A percentile compares a stretch with the other conserved stretches of the same genome.
phyloP scores from a whole-genome alignment of 2,888 invertebrate species.

The Plebejus melissa region DNA sequence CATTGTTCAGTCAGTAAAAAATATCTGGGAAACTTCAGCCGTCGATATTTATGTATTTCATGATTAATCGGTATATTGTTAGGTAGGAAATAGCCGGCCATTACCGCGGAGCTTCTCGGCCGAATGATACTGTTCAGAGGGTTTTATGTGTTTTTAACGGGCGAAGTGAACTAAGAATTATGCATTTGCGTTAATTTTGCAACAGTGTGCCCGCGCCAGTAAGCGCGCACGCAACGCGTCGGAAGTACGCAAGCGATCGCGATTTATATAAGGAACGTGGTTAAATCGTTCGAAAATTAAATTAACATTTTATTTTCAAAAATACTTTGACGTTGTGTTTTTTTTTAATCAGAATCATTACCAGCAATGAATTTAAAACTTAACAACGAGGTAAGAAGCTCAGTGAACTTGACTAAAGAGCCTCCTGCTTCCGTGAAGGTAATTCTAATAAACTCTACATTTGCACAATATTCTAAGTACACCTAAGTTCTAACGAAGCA shows the following conservation, averaged over 20 bases:
- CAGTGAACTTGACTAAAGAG: slow-evolving; percentile 47
- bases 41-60: slow-evolving; percentile 60
- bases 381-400: slow-evolving; percentile 61
- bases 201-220: slow-evolving; percentile 53
- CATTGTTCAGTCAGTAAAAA: slow-evolving; percentile 54
- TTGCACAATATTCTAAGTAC: slow-evolving; percentile 29
- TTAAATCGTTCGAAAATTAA: neutral
- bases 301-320: neutral
- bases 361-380: slow-evolving; percentile 65
- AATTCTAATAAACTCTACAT: slow-evolving; percentile 38
- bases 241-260: slow-evolving; percentile 18
- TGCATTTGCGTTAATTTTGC: slow-evolving; percentile 55
- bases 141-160: slow-evolving; percentile 61
- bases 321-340: neutral
- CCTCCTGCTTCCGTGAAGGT: slow-evolving; percentile 62
- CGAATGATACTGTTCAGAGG: slow-evolving; percentile 45
- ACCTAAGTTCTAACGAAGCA: slow-evolving; percentile 19
- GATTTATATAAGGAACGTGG: slow-evolving; percentile 28
- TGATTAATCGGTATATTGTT: slow-evolving; percentile 71
- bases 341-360: slow-evolving; percentile 42
- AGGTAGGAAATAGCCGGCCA: slow-evolving; percentile 38
- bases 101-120: slow-evolving; percentile 35
- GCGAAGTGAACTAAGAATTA: slow-evolving; percentile 58
- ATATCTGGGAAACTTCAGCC: slow-evolving; percentile 61
- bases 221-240: slow-evolving; percentile 53